phyloP scores from a whole-genome alignment of 2,797 vertebrate genomes.

The Rhodeus uyekii region DNA sequence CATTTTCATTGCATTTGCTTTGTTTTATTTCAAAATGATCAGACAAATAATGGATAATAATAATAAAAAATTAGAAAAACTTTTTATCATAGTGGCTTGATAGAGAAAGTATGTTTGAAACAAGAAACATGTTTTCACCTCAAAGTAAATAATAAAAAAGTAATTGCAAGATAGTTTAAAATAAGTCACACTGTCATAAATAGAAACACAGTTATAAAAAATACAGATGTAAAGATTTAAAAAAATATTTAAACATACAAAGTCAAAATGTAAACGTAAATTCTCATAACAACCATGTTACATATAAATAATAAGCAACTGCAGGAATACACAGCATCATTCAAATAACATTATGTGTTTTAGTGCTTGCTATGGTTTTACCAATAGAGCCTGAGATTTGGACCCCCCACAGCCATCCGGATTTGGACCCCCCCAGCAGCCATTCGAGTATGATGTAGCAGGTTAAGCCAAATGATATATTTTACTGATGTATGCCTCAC shows the following conservation, averaged over 20 bases:
- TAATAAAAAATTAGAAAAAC: too few relatives aligned
- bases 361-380: conserved; percentile 12
- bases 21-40: background rate
- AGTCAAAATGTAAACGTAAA: background rate
- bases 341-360: conserved; percentile 18
- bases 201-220: background rate
- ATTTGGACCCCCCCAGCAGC: conserved; percentile 82
- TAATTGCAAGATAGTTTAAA: background rate
- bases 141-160: background rate
- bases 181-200: background rate
- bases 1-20: background rate
- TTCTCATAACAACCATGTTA: conserved; percentile 4
- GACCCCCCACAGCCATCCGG: conserved; percentile 80
- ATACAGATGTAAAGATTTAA: background rate
- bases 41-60: background rate
- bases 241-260: background rate
- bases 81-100: background rate
- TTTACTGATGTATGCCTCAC: conserved; percentile 84
- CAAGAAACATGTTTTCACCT: background rate
- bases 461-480: conserved; percentile 93
- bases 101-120: background rate
- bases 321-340: background rate
- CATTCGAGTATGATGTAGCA: conserved; percentile 82
- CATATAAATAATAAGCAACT: background rate
- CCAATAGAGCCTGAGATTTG: conserved; percentile 17